Conservation (phyloP, 2,113 vertebrate genomes). For the Heterotilapia buettikoferi region DNA sequence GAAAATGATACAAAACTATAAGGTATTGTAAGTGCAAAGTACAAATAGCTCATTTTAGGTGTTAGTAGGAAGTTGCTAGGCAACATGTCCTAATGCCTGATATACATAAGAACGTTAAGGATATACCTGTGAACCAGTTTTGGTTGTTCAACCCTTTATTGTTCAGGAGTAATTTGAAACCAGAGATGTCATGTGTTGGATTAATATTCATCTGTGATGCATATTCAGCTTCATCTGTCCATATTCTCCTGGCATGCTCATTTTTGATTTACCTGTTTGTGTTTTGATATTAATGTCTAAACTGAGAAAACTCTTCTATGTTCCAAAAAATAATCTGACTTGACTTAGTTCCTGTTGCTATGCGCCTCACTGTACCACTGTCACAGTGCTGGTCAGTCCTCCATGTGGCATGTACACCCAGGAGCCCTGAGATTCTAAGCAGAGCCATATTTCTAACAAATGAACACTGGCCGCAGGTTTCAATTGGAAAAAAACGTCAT, state of each 20-base stretch:
- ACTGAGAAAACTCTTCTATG: background rate
- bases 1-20: background rate
- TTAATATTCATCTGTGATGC: background rate
- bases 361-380: accelerated
- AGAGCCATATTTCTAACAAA: background rate
- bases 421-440: accelerated
- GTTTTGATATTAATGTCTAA: background rate
- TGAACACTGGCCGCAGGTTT: background rate
- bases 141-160: background rate
- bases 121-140: background rate
- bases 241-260: background rate
- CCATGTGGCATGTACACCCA: accelerated
- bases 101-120: background rate
- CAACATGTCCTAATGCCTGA: background rate
- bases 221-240: background rate
- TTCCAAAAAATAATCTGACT: background rate
- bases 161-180: background rate
- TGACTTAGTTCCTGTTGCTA: accelerated
- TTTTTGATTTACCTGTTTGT: background rate
- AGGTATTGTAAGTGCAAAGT: background rate
- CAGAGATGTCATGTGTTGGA: background rate
- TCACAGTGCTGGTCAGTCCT: background rate
- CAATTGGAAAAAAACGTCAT: accelerated
- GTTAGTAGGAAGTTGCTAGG: background rate
- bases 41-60: background rate